phyloP scores from a whole-genome alignment of 1,140 invertebrate genomes.

The Temnothorax longispinosus region DNA sequence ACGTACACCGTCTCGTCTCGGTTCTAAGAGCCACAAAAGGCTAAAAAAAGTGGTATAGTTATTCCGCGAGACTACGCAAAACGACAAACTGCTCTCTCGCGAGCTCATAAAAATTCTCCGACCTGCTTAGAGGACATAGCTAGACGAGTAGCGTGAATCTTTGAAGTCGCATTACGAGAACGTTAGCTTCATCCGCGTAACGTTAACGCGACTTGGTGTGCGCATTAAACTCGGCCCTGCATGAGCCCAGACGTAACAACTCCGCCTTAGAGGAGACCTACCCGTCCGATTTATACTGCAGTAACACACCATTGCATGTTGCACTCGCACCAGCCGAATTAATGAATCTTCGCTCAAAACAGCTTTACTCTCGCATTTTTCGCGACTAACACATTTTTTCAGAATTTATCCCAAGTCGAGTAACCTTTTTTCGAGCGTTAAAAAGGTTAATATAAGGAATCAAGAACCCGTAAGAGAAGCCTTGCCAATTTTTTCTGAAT shows the following conservation, averaged over 20 bases:
- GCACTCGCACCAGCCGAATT: not conserved
- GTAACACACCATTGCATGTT: not conserved
- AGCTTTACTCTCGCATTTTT: not conserved
- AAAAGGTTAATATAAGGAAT: not conserved
- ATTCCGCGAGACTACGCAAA: not conserved
- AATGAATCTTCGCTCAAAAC: not conserved
- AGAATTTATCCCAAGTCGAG: not conserved
- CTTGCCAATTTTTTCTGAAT: not conserved
- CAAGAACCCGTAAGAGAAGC: no score
- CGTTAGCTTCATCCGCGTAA: conserved; percentile 30
- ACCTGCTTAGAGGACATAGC: not conserved
- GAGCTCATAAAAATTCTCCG: conserved; percentile 27
- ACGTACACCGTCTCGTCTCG: not conserved
- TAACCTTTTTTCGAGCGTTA: not conserved
- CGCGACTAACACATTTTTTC: not conserved
- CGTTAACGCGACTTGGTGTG: conserved; percentile 46
- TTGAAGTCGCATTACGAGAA: conserved; percentile 45
- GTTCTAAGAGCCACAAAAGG: no score
- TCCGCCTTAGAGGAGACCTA: conserved; percentile 18
- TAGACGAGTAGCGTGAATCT: conserved; percentile 32
- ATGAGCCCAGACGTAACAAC: conserved; percentile 14
- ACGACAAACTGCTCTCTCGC: not conserved
- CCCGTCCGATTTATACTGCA: conserved; percentile 31
- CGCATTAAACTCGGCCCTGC: conserved; percentile 23
- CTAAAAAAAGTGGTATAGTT: not conserved